Base-by-base conservation (phyloP, 2,888 invertebrate genomes). In the Oegoconia quadripuncta region DNA sequence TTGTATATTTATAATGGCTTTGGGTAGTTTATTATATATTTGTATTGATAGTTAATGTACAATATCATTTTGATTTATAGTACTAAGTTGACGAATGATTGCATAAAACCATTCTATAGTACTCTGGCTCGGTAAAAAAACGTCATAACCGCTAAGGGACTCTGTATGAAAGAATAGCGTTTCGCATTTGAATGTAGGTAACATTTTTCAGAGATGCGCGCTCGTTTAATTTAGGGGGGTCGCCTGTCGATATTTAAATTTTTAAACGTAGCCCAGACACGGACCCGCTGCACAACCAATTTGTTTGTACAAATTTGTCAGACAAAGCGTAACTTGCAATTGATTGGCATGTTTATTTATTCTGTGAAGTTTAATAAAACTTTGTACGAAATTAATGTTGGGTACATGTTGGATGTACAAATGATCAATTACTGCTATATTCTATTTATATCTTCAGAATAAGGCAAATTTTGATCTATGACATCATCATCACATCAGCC, bases 211-310 rank as follows among this genome's bases (percentile, higher is more conserved):
- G 67, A 70, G 61, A 68, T 56, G 51, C 61, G 51, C 59, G 63
- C 35, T 26, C 68, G 68, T 80, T 83, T 80, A 72, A 82, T 81
- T 78, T 76, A 64, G 65, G 69, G 73, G 81, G 80, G 76, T 66
- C 63, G 64, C 57, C 60, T 79, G 79, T 73, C 79, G 74, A 80
- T 82, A 82, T 83, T 83, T 79, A 81, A 82, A 81, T 81, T 82
- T 83, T 81, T 77, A 77, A 84, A 67, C 73, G 72, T 71, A 69
- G 65, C 69, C 66, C 68, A 74, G 74, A 72, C 71, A 65, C 65
- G 59, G 63, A 59, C 53, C 52, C 50, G 52, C 50, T 62, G 60
- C 59, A 61, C 64, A 69, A 72, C 61, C 70, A 79, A 80, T 78
- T 81, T 78, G 76, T 77, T 74, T 68, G 68, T 55, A 72, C 69